These are phyloP conservation scores for Bettongia penicillata DNA, from an alignment of 2,113 vertebrate species.

Conservation along the genomic window DNA sequence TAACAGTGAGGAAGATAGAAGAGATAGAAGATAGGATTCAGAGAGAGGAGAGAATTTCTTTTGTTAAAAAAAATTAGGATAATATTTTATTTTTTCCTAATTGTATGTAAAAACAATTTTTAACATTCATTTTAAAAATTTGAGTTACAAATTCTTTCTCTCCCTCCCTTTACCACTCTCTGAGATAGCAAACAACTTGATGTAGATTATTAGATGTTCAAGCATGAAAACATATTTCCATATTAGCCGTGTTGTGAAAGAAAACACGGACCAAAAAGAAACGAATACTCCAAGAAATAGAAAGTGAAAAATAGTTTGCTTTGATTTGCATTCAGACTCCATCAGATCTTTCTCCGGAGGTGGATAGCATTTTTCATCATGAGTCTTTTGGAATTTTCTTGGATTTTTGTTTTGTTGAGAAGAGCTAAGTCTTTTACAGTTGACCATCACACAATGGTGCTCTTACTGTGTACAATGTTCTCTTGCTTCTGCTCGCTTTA, in stretches of 20 bases:
- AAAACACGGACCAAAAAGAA: too few relatives aligned
- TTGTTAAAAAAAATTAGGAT: background rate
- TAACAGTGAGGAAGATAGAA: background rate
- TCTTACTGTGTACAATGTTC: background rate
- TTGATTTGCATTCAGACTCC: background rate
- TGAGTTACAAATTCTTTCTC: background rate
- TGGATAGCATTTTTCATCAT: background rate
- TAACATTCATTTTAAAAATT: background rate
- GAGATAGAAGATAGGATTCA: background rate
- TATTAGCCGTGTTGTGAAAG: background rate
- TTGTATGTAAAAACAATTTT: background rate
- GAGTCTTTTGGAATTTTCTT: background rate
- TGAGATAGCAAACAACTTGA: background rate
- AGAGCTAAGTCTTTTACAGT: background rate
- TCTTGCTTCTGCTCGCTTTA: background rate
- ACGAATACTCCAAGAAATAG: too few relatives aligned
- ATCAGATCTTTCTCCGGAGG: too few relatives aligned
- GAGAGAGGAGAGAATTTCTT: background rate
- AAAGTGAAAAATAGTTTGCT: background rate
- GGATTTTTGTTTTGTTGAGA: background rate
- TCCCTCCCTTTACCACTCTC: background rate
- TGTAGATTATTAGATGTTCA: background rate
- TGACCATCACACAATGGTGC: background rate
- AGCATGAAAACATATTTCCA: background rate
- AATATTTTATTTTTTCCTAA: background rate